Evolutionary conservation across 1,140 invertebrate species (phyloP).

Genomic region (Cephus cinctus): DNA sequence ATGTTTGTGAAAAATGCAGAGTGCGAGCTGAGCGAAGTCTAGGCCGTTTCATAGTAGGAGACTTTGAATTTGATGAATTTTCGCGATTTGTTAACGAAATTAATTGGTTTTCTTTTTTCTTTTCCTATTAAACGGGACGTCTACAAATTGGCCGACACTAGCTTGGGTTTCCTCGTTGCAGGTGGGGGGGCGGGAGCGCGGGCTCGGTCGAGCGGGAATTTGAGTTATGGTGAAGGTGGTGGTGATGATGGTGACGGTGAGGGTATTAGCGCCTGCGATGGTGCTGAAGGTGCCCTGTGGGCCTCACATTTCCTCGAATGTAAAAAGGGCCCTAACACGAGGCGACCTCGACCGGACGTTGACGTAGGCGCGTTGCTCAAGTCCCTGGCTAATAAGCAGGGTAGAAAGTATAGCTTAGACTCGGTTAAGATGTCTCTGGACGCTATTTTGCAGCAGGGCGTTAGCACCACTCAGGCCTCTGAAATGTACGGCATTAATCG

Average conservation of each 20-base stretch:
- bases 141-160: conserved; percentile 44
- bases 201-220: conserved; percentile 42
- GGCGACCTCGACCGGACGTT: conserved; percentile 40
- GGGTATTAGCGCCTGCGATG: conserved; percentile 18
- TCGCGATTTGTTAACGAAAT: too few relatives aligned
- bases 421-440: conserved; percentile 57
- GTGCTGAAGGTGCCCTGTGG: conserved; percentile 38
- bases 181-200: conserved; percentile 50
- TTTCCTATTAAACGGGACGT: conserved; percentile 13
- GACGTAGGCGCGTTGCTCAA: conserved; percentile 52
- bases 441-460: conserved; percentile 56
- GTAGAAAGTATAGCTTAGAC: conserved; percentile 57
- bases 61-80: too few relatives aligned
- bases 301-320: conserved; percentile 49
- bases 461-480: conserved; percentile 57
- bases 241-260: conserved; percentile 11
- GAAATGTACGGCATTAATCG: conserved; percentile 60
- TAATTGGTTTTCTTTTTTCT: conserved; percentile 3
- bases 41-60: too few relatives aligned
- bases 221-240: conserved; percentile 18
- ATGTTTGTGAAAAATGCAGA: too few relatives aligned
- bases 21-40: too few relatives aligned
- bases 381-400: conserved; percentile 52
- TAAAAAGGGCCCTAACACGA: conserved; percentile 42
- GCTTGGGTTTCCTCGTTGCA: conserved; percentile 55